phyloP scores from a whole-genome alignment of 2,113 vertebrate genomes.

The Varanus salvator region DNA sequence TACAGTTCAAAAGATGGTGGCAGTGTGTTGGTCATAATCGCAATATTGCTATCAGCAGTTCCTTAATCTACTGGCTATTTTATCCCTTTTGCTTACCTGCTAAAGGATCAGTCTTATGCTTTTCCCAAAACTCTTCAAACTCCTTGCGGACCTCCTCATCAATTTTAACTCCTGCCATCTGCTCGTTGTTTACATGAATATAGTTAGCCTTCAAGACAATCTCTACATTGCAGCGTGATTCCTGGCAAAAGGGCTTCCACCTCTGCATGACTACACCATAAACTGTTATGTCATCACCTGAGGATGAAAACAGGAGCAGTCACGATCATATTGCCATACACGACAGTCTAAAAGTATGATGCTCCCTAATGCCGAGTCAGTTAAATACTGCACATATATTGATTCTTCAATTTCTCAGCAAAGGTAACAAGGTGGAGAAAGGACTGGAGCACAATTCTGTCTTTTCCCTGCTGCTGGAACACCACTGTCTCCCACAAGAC shows the following conservation, averaged over 20 bases:
- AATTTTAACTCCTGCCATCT: constrained; percentile 78
- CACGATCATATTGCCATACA: background rate
- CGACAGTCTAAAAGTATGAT: background rate
- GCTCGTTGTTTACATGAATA: constrained; percentile 93
- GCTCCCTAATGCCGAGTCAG: background rate
- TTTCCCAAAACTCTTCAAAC: constrained; percentile 91
- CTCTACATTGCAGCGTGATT: constrained; percentile 88
- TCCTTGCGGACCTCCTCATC: constrained; percentile 90
- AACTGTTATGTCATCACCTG: constrained; percentile 94
- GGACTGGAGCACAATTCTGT: no score
- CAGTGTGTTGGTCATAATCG: background rate
- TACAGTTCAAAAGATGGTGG: background rate
- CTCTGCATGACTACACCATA: constrained; percentile 93
- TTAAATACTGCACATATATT: background rate
- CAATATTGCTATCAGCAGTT: background rate
- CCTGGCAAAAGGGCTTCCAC: constrained; percentile 89
- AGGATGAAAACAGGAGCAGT: constrained; percentile 30
- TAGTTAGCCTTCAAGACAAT: constrained; percentile 94
- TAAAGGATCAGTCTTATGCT: constrained; percentile 82
- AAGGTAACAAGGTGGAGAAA: background rate
- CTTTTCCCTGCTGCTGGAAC: no score
- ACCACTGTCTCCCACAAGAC: no score
- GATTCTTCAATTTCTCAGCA: background rate
- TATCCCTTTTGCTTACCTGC: constrained; percentile 80
- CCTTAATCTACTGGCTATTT: constrained; percentile 12